phyloP scores from a whole-genome alignment of 2,113 vertebrate genomes.

The Hypomesus transpacificus region DNA sequence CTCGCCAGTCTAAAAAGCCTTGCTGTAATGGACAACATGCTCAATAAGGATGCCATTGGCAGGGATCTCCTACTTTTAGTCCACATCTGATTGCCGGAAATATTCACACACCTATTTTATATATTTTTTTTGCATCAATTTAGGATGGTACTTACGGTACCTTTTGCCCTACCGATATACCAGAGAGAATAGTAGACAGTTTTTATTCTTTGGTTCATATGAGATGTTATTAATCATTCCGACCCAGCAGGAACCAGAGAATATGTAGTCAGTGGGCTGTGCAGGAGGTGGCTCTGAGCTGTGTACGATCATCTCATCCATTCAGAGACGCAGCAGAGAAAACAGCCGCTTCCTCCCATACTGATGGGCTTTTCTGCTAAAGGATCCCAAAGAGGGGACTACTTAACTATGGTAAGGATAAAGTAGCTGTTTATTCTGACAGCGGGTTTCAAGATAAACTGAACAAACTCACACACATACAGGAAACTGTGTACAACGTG shows the following conservation, averaged over 20 bases:
- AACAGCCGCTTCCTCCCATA: no score
- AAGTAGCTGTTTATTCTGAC: no score
- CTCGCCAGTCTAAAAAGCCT: background rate
- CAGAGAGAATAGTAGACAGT: slow-evolving; percentile 44
- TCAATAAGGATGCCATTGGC: slow-evolving; percentile 18
- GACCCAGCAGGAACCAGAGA: slow-evolving; percentile 43
- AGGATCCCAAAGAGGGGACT: no score
- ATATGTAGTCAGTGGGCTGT: slow-evolving; percentile 27
- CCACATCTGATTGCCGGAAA: no score
- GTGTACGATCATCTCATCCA: no score
- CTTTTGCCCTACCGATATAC: background rate
- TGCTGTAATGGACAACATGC: background rate
- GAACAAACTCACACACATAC: no score
- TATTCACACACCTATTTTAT: no score
- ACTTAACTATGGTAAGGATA: no score
- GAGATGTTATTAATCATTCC: slow-evolving; percentile 53
- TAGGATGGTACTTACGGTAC: slow-evolving; percentile 15
- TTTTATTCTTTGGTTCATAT: slow-evolving; percentile 62
- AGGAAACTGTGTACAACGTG: no score
- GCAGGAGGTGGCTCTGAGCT: background rate
- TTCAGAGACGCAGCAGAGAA: no score
- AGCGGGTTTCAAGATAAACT: no score
- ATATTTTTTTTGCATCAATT: slow-evolving; percentile 30
- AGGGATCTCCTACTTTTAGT: slow-evolving; percentile 26
- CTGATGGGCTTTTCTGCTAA: no score